Conservation (phyloP, 1,140 invertebrate genomes). For the Drosophila yakuba region DNA sequence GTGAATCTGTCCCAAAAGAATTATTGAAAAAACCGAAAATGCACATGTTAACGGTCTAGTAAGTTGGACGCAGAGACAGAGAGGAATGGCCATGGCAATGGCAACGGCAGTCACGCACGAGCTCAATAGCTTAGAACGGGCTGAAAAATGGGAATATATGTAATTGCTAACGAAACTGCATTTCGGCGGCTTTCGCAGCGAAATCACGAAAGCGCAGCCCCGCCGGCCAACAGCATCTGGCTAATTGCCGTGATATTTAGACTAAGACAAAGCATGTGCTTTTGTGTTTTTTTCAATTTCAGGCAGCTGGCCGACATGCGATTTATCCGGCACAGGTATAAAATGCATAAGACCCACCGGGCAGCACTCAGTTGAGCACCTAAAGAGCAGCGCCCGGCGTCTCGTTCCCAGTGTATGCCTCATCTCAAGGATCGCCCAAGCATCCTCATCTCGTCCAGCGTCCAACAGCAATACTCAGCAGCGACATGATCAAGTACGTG, state of each 20-base stretch:
- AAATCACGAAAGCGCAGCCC: conserved; percentile 80
- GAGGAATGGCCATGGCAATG: conserved; percentile 18
- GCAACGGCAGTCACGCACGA: conserved; percentile 59
- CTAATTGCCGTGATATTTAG: conserved; percentile 83
- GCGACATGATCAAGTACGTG: conserved; percentile 74
- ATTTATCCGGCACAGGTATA: conserved; percentile 68
- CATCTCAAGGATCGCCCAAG: conserved; percentile 49
- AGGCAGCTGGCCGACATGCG: conserved; percentile 71
- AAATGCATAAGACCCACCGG: conserved; percentile 70
- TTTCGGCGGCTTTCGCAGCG: conserved; percentile 68
- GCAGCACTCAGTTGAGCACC: conserved; percentile 72
- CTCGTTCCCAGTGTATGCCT: conserved; percentile 26
- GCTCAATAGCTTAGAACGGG: conserved; percentile 77
- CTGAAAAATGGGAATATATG: conserved; percentile 52
- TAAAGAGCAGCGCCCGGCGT: conserved; percentile 53
- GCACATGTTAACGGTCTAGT: conserved; percentile 62
- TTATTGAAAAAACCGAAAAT: conserved; percentile 43
- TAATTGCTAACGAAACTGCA: conserved; percentile 71
- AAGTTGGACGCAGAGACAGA: conserved; percentile 30
- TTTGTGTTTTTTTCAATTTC: conserved; percentile 70
- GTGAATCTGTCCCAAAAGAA: conserved; percentile 58
- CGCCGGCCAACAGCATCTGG: conserved; percentile 53
- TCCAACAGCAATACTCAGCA: conserved; percentile 18
- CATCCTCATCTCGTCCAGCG: conserved; percentile 20
- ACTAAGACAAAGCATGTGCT: conserved; percentile 74